Base-by-base conservation (phyloP, 2,888 invertebrate species). In the Nezara viridula region DNA sequence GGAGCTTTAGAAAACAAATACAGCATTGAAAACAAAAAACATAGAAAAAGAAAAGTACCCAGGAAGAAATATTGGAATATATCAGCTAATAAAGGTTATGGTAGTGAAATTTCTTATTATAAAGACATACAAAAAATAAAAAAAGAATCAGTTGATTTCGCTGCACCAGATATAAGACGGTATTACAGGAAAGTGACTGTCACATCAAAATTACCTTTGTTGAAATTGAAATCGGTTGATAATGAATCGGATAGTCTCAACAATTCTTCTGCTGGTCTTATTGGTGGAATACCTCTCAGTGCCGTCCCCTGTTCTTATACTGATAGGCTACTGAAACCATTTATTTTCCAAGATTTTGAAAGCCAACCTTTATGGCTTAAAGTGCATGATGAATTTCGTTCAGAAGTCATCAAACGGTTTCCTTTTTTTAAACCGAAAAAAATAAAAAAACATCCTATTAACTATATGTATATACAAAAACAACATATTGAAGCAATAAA, bases 401-500 rank as follows among this genome's bases (percentile, higher is more conserved):
- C 44, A 73, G 89, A 88, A 37, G 60, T 89, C 32, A 66, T 77
- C 50, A 52, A 73, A 44, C 52, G 37, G 52, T 37, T 91, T 92
- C 91, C 90, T 91, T 21, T 5, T n/a, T 24, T 92, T 24, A 85
- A 40, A 32, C 2, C 52, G 3, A 89, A 89, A 47, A 66, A 52
- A 85, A 81, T 52, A 52, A 49, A 86, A 81, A 77, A 89, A 86
- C 89, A 89, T 85, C 94, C 96, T 0, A 94, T 98, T 21, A 97
- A 98, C 93, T 98, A 96, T 93, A 96, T 96, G 91, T 98, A 98
- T 92, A 95, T 98, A 32, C 95, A 96, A 66, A 97, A 98, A 0
- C 96, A 97, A 92, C 98, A 98, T 92, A 96, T 98, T 91, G 96
- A 97, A 1, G 96, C 97, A 0, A 95, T 98, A 90, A 98, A 98